Conservation (phyloP, 2,113 vertebrate genomes). For the Sinocyclocheilus grahami region DNA sequence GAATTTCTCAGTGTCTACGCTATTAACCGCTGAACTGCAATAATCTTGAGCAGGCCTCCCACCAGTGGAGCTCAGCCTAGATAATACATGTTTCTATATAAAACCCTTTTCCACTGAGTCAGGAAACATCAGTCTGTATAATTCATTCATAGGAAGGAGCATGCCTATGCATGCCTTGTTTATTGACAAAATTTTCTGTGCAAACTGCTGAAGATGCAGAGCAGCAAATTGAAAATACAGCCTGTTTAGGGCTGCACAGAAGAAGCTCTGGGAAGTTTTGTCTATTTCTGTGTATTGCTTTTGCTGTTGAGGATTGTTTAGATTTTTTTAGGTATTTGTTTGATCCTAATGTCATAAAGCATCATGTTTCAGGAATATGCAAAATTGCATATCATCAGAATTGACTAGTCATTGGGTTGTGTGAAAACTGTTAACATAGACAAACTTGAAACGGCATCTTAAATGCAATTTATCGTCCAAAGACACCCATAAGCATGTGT, state of each 20-base stretch:
- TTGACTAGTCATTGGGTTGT: not conserved
- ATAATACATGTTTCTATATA: constrained; percentile 46
- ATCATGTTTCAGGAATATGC: not conserved
- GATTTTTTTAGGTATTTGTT: not conserved
- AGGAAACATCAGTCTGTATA: constrained; percentile 55
- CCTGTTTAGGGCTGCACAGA: not conserved
- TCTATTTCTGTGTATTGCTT: not conserved
- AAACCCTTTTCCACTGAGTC: constrained; percentile 48
- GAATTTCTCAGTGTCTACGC: not conserved
- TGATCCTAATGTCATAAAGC: not conserved
- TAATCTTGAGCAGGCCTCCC: constrained; percentile 16
- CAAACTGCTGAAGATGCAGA: constrained; percentile 36
- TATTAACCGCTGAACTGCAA: constrained; percentile 14
- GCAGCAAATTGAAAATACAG: constrained; percentile 25
- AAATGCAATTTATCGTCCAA: not conserved
- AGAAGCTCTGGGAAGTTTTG: not conserved
- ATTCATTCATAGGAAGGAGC: constrained; percentile 52
- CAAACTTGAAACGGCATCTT: not conserved
- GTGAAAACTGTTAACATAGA: not conserved
- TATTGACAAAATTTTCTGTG: constrained; percentile 41
- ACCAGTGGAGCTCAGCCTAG: not conserved
- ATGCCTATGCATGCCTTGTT: constrained; percentile 29
- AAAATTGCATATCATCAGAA: not conserved
- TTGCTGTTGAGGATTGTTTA: not conserved
- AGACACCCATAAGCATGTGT: not conserved